Percentiles rank a stretch among this genome's conserved stretches.
Evolutionary conservation across 1,140 invertebrate genomes (phyloP).

Genomic region (Habropoda laboriosa): DNA sequence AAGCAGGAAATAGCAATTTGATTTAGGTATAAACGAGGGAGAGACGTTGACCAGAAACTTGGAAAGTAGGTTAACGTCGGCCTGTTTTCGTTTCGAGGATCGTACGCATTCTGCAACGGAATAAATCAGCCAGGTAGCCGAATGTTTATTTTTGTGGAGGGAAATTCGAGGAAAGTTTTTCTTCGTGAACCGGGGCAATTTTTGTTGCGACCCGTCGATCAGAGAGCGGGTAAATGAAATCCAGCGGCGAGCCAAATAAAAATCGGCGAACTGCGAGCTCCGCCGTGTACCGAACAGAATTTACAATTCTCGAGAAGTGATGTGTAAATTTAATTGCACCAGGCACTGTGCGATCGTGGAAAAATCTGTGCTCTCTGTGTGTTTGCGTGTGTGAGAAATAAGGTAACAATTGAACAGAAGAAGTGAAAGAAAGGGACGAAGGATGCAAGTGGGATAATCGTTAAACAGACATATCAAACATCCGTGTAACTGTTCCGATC

Average conservation of each 20-base stretch:
- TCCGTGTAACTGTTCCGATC: conserved; percentile 30
- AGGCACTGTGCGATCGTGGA: neutral
- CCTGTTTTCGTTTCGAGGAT: conserved; percentile 24
- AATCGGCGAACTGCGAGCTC: neutral
- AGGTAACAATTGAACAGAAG: neutral
- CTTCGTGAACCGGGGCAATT: conserved; percentile 4
- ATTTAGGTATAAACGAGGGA: neutral
- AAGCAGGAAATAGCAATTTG: neutral
- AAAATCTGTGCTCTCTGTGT: neutral
- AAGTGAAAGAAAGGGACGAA: neutral
- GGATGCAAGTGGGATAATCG: conserved; percentile 4
- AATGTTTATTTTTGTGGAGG: conserved; percentile 45
- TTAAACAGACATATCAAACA: conserved; percentile 46
- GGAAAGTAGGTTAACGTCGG: conserved; percentile 35
- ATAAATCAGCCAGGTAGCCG: conserved; percentile 36
- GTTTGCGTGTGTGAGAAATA: neutral
- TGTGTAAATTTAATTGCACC: conserved; percentile 5
- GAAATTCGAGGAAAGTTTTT: conserved; percentile 24
- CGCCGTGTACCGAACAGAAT: neutral
- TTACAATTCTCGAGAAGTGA: neutral
- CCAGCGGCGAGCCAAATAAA: conserved; percentile 28
- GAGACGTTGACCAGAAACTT: neutral
- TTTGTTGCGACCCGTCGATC: conserved; percentile 14
- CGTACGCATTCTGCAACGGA: conserved; percentile 42
- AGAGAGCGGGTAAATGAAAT: conserved; percentile 14